A percentile compares a stretch with the other conserved stretches of the same genome.
Conservation (phyloP, 37 sponge, comb jelly and placozoan genomes). For the Agelas oroides region DNA sequence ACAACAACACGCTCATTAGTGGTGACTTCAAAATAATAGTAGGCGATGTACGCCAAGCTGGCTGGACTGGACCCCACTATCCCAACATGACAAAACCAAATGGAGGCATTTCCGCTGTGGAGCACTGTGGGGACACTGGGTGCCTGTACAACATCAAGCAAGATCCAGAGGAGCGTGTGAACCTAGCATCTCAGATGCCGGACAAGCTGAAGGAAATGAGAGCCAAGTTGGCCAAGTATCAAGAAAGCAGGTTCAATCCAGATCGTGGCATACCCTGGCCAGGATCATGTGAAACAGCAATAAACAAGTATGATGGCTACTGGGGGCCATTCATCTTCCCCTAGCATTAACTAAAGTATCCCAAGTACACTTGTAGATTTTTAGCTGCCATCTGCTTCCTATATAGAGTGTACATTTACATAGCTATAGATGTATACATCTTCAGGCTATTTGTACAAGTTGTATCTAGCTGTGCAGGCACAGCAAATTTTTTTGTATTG, state of each 20-base stretch:
- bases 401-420: too few species aligned
- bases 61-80: slow-evolving; percentile 51
- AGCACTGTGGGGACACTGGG: slow-evolving; percentile 12
- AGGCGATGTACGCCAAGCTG: slow-evolving; percentile 10
- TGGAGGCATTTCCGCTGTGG: slow-evolving; percentile 21
- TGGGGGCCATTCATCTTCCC: slow-evolving; percentile 40
- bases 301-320: slow-evolving; percentile 44
- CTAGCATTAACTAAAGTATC: too few species aligned
- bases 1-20: slow-evolving; percentile 20
- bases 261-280: slow-evolving; percentile 32
- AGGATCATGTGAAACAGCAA: slow-evolving; percentile 33
- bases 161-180: slow-evolving; percentile 42
- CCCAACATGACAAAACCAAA: slow-evolving; percentile 41
- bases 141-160: slow-evolving; percentile 45
- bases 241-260: slow-evolving; percentile 9
- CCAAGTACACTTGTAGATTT: too few species aligned
- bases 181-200: slow-evolving; percentile 23
- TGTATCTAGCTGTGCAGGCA: too few species aligned
- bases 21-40: slow-evolving; percentile 40
- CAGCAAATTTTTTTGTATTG: too few species aligned
- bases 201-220: slow-evolving; percentile 46
- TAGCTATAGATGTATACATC: too few species aligned
- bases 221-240: not conserved
- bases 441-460: too few species aligned
- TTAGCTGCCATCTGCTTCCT: too few species aligned